These are phyloP conservation scores for Nomada fabriciana DNA, from an alignment of 2,888 invertebrate species.

Conservation along the genomic window DNA sequence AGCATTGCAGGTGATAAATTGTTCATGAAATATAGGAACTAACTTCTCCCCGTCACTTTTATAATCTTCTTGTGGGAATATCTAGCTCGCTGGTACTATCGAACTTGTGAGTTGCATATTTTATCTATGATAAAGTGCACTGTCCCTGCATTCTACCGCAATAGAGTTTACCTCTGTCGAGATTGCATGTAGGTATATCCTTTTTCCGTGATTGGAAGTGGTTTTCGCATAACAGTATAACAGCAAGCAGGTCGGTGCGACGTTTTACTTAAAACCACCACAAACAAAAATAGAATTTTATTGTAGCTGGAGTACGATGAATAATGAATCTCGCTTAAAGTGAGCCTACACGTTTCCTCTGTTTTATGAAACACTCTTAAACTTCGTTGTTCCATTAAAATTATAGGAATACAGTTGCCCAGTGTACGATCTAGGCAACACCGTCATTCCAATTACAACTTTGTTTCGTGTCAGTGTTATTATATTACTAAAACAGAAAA, in stretches of 20 bases:
- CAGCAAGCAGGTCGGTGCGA: neutral
- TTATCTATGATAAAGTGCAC: constrained; percentile 65
- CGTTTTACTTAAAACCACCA: neutral
- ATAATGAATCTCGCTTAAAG: neutral
- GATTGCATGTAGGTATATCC: constrained; percentile 26
- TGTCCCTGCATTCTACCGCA: constrained; percentile 30
- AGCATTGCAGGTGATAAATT: constrained; percentile 11
- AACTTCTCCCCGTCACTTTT: constrained; percentile 50
- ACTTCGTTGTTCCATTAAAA: too few relatives aligned
- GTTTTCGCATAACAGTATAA: neutral
- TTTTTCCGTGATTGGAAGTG: constrained; percentile 27
- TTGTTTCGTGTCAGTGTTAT: too few relatives aligned
- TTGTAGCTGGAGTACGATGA: neutral
- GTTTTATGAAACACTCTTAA: too few relatives aligned
- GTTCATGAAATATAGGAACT: constrained; percentile 40
- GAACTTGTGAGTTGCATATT: constrained; percentile 68
- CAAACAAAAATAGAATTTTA: too few relatives aligned
- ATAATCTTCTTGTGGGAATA: constrained; percentile 54
- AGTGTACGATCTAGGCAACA: too few relatives aligned
- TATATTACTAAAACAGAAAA: too few relatives aligned
- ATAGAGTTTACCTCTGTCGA: constrained; percentile 43
- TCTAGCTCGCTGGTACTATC: constrained; percentile 48
- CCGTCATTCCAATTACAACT: too few relatives aligned
- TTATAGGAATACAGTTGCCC: too few relatives aligned
- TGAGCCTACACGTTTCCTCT: neutral